A percentile compares a stretch with the other conserved stretches of the same genome.
Conservation (phyloP, 2,113 vertebrate genomes). For the Amblyopsis rosae region DNA sequence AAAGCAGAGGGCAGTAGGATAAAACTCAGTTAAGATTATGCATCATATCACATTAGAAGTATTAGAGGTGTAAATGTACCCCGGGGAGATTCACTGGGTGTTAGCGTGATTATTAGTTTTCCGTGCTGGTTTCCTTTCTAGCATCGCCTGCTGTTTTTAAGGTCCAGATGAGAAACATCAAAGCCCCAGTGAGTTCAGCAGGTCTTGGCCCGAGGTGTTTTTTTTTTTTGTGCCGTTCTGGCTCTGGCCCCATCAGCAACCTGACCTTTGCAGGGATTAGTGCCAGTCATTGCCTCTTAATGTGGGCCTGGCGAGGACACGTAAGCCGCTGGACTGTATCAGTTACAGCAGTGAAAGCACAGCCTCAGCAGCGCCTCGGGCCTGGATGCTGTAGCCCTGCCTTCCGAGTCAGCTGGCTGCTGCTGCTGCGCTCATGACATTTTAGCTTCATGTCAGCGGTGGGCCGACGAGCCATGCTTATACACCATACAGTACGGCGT, state of each 20-base stretch:
- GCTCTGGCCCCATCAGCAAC: background rate
- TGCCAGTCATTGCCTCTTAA: background rate
- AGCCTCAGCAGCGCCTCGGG: background rate
- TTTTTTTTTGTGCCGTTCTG: no score
- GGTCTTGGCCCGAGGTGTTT: background rate
- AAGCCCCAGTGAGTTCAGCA: background rate
- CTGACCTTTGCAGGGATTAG: slow-evolving; percentile 31
- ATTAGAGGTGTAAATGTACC: background rate
- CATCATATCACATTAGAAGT: background rate
- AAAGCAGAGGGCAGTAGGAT: no score
- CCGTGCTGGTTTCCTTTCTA: no score
- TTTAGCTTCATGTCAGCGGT: no score
- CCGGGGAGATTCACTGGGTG: background rate
- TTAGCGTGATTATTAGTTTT: background rate
- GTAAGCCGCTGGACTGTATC: slow-evolving; percentile 22
- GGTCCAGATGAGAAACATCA: background rate
- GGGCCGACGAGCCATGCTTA: no score
- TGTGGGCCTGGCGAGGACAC: slow-evolving; percentile 1
- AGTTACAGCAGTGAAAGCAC: background rate
- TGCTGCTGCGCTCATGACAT: no score
- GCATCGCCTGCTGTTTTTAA: background rate
- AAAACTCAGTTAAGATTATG: no score
- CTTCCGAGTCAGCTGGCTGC: background rate
- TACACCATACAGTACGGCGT: no score
- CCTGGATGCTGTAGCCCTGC: background rate